Evolutionary conservation across 2,888 invertebrate species (phyloP).

Genomic region (Phrixothrix hirtus): DNA sequence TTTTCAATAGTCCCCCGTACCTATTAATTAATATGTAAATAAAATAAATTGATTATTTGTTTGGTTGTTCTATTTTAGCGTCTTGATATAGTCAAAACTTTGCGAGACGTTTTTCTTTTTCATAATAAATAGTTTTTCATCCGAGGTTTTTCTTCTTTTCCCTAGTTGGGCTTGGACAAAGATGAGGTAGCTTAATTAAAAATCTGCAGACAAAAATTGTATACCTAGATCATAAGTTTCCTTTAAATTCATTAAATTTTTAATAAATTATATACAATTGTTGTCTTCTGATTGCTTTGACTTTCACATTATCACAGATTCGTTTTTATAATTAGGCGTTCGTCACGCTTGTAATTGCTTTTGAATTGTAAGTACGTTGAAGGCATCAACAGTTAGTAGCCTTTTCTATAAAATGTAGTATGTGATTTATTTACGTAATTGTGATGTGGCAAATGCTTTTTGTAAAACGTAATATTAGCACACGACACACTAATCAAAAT

Average conservation of each 20-base stretch:
- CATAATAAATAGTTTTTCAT: slow-evolving; percentile 19
- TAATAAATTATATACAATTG: slow-evolving; percentile 7
- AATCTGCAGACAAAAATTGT: slow-evolving; percentile 38
- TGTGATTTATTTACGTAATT: background rate
- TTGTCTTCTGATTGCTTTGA: slow-evolving; percentile 21
- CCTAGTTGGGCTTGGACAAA: slow-evolving; percentile 89
- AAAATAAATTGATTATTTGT: too few relatives aligned
- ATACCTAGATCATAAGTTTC: slow-evolving; percentile 9
- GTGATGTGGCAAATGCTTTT: background rate
- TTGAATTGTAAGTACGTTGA: background rate
- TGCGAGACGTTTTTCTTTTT: slow-evolving; percentile 15
- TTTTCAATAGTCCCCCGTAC: too few relatives aligned
- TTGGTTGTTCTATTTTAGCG: too few relatives aligned
- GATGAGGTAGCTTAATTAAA: slow-evolving; percentile 71
- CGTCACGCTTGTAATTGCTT: slow-evolving; percentile 17
- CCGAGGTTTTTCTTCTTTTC: slow-evolving; percentile 47
- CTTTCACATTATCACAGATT: slow-evolving; percentile 16
- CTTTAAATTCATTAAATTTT: background rate
- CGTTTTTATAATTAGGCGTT: slow-evolving; percentile 11
- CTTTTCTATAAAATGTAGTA: background rate
- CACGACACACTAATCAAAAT: too few relatives aligned
- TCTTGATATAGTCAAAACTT: too few relatives aligned
- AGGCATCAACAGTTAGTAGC: background rate
- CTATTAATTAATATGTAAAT: too few relatives aligned
- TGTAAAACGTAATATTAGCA: background rate